Evolutionary conservation across 2,113 vertebrate genomes (phyloP), one percentile per base, ranked within the genome.

Genomic region (Egretta garzetta): DNA sequence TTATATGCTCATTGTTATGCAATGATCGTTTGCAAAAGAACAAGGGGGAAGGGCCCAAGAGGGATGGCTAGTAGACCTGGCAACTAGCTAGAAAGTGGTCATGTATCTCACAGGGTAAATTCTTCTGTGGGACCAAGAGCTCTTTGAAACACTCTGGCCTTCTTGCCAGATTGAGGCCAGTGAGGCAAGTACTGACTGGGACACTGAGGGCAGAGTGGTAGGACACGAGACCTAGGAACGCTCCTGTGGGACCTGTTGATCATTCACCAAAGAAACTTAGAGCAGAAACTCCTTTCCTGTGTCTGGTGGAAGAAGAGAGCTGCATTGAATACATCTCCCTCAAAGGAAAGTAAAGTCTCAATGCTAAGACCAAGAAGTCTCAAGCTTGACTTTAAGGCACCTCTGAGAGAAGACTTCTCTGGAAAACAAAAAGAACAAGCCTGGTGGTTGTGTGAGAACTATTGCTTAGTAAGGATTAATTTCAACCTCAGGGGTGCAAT

Each of bases 161-260:
- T 64, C 66, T 49, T 53, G 16, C 75, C 45, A 60, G 49, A n/a
- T n/a, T n/a, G n/a, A n/a, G n/a, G 37, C 37, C 37, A 39, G 37
- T 0, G 3, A 92, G 72, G 12, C 45, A 52, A 64, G 33, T 2
- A 4, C 10, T 7, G 7, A 72, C 30, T 56, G 41, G 32, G 8
- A 41, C 0, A 0, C n/a, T 28, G 23, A 93, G 20, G 52, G 41
- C 20, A 53, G 35, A 2, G 4, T 22, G 27, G 26, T 20, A n/a
- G 22, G 20, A 50, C 2, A 4, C 45, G 33, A 76, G 14, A 30
- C 23, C 20, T 32, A 45, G 14, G 53, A 73, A 56, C 50, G 67
- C 23, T 45, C 32, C 32, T 32, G 37, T 56, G 52, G 39, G 41
- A 73, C 33, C 17, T n/a, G 23, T 16, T 4, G 1, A 39, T 73